Percentiles rank a stretch among this genome's conserved stretches.
phyloP scores from a whole-genome alignment of 2,888 invertebrate genomes.

The Cotesia congregata region DNA sequence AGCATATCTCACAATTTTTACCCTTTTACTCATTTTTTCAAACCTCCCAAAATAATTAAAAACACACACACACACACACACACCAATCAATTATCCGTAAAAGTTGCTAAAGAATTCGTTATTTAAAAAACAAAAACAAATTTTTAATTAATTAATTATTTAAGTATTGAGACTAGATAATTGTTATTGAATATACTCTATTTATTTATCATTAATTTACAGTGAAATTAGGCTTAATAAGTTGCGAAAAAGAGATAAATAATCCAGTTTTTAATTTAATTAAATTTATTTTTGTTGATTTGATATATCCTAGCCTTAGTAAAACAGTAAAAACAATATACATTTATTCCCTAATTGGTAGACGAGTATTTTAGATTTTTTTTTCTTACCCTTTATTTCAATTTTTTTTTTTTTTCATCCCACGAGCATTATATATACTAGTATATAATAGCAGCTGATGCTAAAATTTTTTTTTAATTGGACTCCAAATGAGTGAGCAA shows the following conservation, averaged over 20 bases:
- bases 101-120: background rate
- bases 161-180: too few relatives aligned
- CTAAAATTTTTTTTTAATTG: constrained; percentile 36
- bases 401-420: constrained; percentile 7
- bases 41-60: constrained; percentile 1
- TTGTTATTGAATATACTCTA: too few relatives aligned
- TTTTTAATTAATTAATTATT: too few relatives aligned
- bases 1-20: constrained; percentile 10
- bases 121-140: too few relatives aligned
- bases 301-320: background rate
- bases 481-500: constrained; percentile 13
- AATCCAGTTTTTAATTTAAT: too few relatives aligned
- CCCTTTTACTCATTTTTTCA: constrained; percentile 16
- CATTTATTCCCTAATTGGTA: constrained; percentile 49
- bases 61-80: background rate
- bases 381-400: constrained; percentile 3
- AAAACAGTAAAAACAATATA: background rate
- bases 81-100: background rate
- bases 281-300: background rate
- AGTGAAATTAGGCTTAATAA: too few relatives aligned
- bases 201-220: too few relatives aligned
- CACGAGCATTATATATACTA: background rate
- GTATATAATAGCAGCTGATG: constrained; percentile 17
- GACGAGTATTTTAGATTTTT: constrained; percentile 16
- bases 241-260: too few relatives aligned